Percentiles rank a stretch among this genome's conserved stretches.
These are phyloP conservation scores for Lepidurus arcticus DNA, from an alignment of 1,140 invertebrate species.

Conservation along the genomic window DNA sequence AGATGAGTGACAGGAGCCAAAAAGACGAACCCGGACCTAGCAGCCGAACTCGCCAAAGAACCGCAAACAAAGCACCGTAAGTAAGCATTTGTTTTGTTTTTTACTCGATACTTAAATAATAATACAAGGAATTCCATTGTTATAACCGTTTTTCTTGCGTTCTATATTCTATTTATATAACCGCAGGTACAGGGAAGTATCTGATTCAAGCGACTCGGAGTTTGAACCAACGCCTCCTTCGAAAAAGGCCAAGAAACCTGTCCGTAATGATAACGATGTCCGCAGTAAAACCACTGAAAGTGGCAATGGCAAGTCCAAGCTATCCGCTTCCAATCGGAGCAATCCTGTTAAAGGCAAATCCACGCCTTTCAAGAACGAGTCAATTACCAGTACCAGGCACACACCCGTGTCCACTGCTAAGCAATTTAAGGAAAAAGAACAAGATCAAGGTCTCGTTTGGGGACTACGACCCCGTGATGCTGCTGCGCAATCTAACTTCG, in stretches of 20 bases:
- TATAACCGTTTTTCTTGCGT: not conserved
- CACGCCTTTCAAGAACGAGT: not conserved
- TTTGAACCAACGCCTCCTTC: not conserved
- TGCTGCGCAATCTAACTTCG: not conserved
- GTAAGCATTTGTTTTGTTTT: not conserved
- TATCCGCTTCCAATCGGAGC: not conserved
- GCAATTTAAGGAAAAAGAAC: not conserved
- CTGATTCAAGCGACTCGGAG: not conserved
- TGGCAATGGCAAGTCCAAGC: not conserved
- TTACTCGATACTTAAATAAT: not conserved
- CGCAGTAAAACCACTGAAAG: not conserved
- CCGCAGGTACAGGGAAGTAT: not conserved
- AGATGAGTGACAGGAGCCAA: not conserved
- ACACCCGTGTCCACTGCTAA: not conserved
- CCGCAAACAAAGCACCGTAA: not conserved
- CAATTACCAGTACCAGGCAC: not conserved
- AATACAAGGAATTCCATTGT: not conserved
- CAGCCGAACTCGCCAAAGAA: not conserved
- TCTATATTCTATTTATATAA: not conserved
- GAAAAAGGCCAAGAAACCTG: not conserved
- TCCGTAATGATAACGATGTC: not conserved
- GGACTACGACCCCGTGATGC: not conserved
- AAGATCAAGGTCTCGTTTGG: not conserved
- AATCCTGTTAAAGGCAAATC: conserved; percentile 7
- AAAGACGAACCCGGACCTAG: not conserved